Evolutionary conservation across 2,113 vertebrate species (phyloP).

Genomic region (Cheilinus undulatus): DNA sequence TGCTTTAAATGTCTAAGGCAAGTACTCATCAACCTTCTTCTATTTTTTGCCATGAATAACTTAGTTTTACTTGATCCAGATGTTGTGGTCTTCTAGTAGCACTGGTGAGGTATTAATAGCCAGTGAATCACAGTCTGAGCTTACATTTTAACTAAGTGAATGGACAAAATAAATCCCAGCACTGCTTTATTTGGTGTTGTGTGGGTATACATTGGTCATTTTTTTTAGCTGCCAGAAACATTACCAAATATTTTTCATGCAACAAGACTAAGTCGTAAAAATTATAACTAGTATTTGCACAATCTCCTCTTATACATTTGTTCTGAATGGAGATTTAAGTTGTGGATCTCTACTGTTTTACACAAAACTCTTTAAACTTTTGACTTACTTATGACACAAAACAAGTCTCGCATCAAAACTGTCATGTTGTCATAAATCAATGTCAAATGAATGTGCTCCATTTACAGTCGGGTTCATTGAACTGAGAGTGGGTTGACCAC

Average conservation of each 20-base stretch:
- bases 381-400: slow-evolving; percentile 1
- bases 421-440: slow-evolving; percentile 31
- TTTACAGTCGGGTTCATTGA: slow-evolving; percentile 50
- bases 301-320: neutral
- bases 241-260: slow-evolving; percentile 2
- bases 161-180: neutral
- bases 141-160: slow-evolving; percentile 54
- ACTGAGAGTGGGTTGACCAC: slow-evolving; percentile 26
- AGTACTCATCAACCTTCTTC: too few species aligned
- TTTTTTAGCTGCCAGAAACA: neutral
- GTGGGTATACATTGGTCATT: neutral
- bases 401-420: slow-evolving; percentile 16
- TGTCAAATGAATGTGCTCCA: slow-evolving; percentile 35
- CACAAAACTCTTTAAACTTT: neutral
- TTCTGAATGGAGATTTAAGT: neutral
- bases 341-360: too few species aligned
- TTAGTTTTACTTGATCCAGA: neutral
- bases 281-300: neutral
- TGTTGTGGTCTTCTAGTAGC: neutral
- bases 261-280: neutral
- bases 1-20: too few species aligned
- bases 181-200: slow-evolving; percentile 7
- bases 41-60: too few species aligned
- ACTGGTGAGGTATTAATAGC: slow-evolving; percentile 43
- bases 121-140: slow-evolving; percentile 30